Percentiles rank a stretch among this genome's conserved stretches.
Conservation (phyloP, 2,797 vertebrate genomes). For the Percopsis omiscomaycus region DNA sequence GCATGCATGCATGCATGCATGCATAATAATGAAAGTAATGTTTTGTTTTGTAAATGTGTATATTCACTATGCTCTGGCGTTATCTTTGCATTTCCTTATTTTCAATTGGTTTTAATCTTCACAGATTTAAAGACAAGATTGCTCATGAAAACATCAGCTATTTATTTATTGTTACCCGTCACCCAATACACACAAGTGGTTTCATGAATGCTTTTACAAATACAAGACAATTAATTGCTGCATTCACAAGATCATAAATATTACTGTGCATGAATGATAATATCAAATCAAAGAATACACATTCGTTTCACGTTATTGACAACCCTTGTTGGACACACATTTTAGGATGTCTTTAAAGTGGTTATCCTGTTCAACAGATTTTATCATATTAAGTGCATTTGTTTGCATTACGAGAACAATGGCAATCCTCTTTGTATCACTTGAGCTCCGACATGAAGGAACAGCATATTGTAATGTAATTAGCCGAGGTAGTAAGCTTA, state of each 20-base stretch:
- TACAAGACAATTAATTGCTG: conserved; percentile 7
- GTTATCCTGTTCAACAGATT: conserved; percentile 13
- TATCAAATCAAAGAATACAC: conserved; percentile 4
- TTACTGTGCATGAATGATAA: not conserved
- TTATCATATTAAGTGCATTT: conserved; percentile 9
- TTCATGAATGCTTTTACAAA: conserved; percentile 21
- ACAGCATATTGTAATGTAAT: conserved; percentile 10
- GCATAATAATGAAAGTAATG: too few relatives aligned
- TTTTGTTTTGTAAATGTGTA: too few relatives aligned
- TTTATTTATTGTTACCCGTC: not conserved
- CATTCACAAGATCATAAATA: not conserved
- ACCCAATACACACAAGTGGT: not conserved
- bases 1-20: too few relatives aligned
- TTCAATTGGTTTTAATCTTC: not conserved
- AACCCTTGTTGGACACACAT: conserved; percentile 1
- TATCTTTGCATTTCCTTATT: too few relatives aligned
- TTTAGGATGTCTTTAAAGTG: conserved; percentile 1
- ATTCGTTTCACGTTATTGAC: conserved; percentile 3
- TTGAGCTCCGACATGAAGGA: not conserved
- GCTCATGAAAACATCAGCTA: too few relatives aligned
- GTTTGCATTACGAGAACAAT: conserved; percentile 6
- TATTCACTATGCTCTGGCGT: too few relatives aligned
- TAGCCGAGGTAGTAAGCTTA: not conserved
- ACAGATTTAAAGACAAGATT: not conserved
- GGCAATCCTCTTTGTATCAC: not conserved